These are phyloP conservation scores for Holothuria scabra DNA, from an alignment of 53 echinoderm and acorn worm genomes.

Conservation along the genomic window DNA sequence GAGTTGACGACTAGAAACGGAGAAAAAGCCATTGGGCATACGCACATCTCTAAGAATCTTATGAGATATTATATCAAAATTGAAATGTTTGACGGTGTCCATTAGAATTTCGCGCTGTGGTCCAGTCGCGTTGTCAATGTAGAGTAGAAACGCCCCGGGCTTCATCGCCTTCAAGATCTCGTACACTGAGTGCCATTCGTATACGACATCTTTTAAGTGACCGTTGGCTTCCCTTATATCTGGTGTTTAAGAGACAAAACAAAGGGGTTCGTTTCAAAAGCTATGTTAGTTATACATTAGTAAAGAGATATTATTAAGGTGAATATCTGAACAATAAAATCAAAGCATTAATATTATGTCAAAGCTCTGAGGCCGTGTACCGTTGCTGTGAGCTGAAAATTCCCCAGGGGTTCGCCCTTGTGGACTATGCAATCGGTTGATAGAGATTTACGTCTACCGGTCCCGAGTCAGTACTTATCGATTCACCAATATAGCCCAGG, in stretches of 20 bases:
- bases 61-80: conserved; percentile 15
- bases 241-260: not conserved
- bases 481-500: too few relatives aligned
- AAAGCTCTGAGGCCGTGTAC: too few relatives aligned
- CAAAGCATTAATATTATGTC: too few relatives aligned
- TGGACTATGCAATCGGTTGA: too few relatives aligned
- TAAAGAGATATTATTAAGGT: too few relatives aligned
- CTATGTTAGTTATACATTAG: too few relatives aligned
- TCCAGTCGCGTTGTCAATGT: conserved; percentile 41
- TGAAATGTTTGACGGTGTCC: conserved; percentile 9
- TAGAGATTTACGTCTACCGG: too few relatives aligned
- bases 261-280: too few relatives aligned
- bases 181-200: conserved; percentile 40
- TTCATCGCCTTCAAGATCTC: conserved; percentile 30
- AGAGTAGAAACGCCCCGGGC: conserved; percentile 23
- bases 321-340: too few relatives aligned
- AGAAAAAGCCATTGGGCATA: conserved; percentile 4
- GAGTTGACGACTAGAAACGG: not conserved
- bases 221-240: not conserved
- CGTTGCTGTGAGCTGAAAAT: too few relatives aligned
- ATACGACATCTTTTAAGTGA: not conserved
- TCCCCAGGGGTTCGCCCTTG: too few relatives aligned
- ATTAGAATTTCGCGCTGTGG: conserved; percentile 33
- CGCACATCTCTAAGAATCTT: not conserved
- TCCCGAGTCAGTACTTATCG: too few relatives aligned